Evolutionary conservation across 2,113 vertebrate species (phyloP).

Genomic region (Cebus imitator): DNA sequence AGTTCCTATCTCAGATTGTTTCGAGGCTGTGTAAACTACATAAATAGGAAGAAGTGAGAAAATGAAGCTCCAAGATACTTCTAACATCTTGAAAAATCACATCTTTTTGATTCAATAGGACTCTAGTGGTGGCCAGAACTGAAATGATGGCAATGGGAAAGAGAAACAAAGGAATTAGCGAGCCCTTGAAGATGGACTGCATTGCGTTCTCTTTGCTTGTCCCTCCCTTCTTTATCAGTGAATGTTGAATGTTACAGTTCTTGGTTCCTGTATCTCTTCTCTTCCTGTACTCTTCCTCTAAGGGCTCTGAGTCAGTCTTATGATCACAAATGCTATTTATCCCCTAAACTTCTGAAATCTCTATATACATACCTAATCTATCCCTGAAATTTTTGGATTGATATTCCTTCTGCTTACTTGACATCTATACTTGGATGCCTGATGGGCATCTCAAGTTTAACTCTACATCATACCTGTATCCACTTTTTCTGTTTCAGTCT

Average conservation of each 20-base stretch:
- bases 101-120: neutral
- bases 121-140: neutral
- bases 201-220: neutral
- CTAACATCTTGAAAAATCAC: neutral
- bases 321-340: neutral
- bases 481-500: neutral
- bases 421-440: neutral
- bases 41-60: neutral
- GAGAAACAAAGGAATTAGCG: neutral
- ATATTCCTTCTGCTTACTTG: neutral
- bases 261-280: neutral
- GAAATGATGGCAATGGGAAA: neutral
- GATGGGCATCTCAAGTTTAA: neutral
- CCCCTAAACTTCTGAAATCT: neutral
- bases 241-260: neutral
- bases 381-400: neutral
- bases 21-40: neutral
- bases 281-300: neutral
- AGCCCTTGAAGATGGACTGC: neutral
- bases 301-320: neutral
- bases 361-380: neutral
- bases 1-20: neutral
- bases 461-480: neutral
- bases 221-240: neutral
- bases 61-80: neutral